Evolutionary conservation across 2,113 vertebrate genomes (phyloP).

Genomic region (Halichoeres trimaculatus): DNA sequence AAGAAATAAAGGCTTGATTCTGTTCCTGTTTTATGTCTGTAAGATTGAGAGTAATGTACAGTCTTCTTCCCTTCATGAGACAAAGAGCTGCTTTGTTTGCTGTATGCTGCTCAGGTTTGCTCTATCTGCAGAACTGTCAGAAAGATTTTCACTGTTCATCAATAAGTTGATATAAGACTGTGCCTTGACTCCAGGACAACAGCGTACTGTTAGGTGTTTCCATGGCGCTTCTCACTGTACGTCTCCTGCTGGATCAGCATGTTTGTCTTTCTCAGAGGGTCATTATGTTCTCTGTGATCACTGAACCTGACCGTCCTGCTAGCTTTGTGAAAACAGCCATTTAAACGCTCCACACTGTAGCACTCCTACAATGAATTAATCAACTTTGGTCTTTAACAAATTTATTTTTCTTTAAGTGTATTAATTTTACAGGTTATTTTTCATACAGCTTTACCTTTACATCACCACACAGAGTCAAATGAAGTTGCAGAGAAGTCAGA

Average conservation of each 20-base stretch:
- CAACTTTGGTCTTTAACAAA: too few species aligned
- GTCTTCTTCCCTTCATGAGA: too few species aligned
- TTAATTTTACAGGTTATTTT: too few species aligned
- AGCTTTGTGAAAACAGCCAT: not conserved
- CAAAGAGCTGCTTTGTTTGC: slow-evolving; percentile 22
- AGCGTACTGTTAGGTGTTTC: not conserved
- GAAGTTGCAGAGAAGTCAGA: too few species aligned
- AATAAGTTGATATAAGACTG: not conserved
- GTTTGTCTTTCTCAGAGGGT: slow-evolving; percentile 29
- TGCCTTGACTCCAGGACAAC: not conserved
- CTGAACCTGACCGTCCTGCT: not conserved
- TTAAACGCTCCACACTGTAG: not conserved
- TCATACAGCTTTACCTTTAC: too few species aligned
- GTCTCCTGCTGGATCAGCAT: slow-evolving; percentile 3
- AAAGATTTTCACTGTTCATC: not conserved
- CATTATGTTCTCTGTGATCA: slow-evolving; percentile 9
- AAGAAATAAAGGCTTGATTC: too few species aligned
- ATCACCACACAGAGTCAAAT: too few species aligned
- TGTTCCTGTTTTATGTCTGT: too few species aligned
- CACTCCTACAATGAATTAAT: not conserved
- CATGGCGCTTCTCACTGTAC: not conserved
- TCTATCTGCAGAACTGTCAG: slow-evolving; percentile 1
- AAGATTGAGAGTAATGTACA: too few species aligned
- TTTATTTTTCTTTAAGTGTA: too few species aligned
- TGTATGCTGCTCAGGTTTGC: not conserved